Evolutionary conservation across 2,797 vertebrate species (phyloP), one percentile per base, ranked within the genome.

Genomic region (Chelon labrosus): DNA sequence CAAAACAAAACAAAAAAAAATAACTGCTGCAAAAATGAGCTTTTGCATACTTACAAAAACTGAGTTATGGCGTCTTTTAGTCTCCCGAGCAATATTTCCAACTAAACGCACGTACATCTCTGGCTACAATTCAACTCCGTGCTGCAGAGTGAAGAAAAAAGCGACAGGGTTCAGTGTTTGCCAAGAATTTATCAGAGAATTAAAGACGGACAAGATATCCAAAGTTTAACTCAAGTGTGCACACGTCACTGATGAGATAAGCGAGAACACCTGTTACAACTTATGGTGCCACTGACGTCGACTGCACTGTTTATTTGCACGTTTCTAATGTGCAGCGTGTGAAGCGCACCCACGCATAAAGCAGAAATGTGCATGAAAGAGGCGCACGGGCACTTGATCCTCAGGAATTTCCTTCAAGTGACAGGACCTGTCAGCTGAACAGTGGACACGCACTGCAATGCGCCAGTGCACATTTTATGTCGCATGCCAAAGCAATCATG

Each of bases 21-120:
- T 83, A 78, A 71, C 75, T 66, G n/a, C 79, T 82, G 87, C 88
- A 83, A 65, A 87, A 86, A 80, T 69, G 65, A 80, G 81, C 60
- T 52, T 71, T 31, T 22, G 60, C 60, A 78, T 70, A 75, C 70
- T 87, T 79, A 44, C 31, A 77, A 64, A 27, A 71, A 74, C 75
- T 85, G 70, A 35, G 31, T 35, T 35, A 35, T 35, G 31, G 7
- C 31, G 7, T 35, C 31, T 35, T 35, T 35, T 35, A 35, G 31
- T 35, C 31, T 35, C 31, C 31, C 31, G 31, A 77, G 85, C 84
- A 88, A 65, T 85, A 86, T 84, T 60, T 58, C 69, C 16, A 73
- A 42, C 47, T 14, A 52, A 7, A 65, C 12, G 67, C 22, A 57
- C 22, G 50, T 25, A 57, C n/a, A 52, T 22, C 35, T 17, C 20